phyloP scores from a whole-genome alignment of 2,888 invertebrate species.

The Rhagonycha lutea region DNA sequence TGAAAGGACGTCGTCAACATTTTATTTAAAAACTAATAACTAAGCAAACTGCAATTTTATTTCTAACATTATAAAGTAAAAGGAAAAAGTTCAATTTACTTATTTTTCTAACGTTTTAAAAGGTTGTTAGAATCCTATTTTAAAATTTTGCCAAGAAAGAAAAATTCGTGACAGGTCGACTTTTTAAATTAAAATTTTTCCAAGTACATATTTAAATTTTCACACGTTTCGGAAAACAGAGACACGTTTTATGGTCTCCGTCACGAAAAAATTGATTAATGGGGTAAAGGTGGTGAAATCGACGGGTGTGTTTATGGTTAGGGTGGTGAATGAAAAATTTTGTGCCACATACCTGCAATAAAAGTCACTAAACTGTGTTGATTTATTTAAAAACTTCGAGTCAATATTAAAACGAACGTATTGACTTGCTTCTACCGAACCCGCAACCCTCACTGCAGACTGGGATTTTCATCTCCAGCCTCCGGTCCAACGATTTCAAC shows the following conservation, averaged over 20 bases:
- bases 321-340: not conserved
- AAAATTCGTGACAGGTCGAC: not conserved
- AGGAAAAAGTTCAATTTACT: not conserved
- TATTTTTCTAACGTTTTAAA: not conserved
- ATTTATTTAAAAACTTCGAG: slow-evolving; percentile 22
- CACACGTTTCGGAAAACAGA: not conserved
- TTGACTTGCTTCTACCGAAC: slow-evolving; percentile 36
- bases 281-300: not conserved
- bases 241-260: not conserved
- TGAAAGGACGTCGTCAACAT: not conserved
- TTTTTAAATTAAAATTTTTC: not conserved
- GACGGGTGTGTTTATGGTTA: not conserved
- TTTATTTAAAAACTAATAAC: not conserved
- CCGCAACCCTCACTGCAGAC: slow-evolving; percentile 51
- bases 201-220: not conserved
- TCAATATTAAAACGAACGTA: slow-evolving; percentile 32
- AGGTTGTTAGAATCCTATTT: not conserved
- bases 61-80: not conserved
- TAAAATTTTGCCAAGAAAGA: not conserved
- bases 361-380: slow-evolving; percentile 13
- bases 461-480: slow-evolving; percentile 31
- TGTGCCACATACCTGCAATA: slow-evolving; percentile 23
- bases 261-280: not conserved
- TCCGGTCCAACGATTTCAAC: slow-evolving; percentile 25
- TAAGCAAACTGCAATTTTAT: not conserved